Evolutionary conservation across 2,888 invertebrate species (phyloP).

Genomic region (Cinara cedri): DNA sequence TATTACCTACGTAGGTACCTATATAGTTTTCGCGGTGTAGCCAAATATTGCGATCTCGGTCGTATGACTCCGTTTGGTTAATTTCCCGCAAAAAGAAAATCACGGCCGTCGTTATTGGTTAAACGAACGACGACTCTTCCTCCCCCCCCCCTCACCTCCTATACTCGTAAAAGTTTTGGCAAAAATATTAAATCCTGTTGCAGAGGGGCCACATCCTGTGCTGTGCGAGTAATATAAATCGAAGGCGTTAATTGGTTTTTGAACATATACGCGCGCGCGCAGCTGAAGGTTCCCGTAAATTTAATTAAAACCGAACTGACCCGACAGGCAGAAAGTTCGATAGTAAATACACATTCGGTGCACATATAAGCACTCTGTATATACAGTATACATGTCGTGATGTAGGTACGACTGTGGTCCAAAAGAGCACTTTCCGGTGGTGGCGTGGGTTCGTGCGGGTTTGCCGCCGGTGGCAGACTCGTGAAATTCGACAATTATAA

Average conservation of each 20-base stretch:
- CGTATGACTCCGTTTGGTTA: background rate
- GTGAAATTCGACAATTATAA: conserved; percentile 15
- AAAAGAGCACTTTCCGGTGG: background rate
- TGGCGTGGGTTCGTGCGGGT: background rate
- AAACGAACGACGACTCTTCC: background rate
- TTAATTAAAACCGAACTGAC: conserved; percentile 43
- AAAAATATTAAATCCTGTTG: background rate
- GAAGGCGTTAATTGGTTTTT: conserved; percentile 33
- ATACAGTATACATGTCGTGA: background rate
- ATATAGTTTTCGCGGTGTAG: too few species aligned
- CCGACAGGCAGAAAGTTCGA: conserved; percentile 18
- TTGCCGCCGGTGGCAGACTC: background rate
- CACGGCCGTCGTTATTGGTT: background rate
- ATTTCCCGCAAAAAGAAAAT: background rate
- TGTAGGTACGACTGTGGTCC: background rate
- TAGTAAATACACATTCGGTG: conserved; percentile 11
- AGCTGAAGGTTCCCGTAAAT: conserved; percentile 40
- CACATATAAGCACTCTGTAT: background rate
- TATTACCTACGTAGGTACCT: too few species aligned
- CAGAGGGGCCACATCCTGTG: too few species aligned
- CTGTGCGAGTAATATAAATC: background rate
- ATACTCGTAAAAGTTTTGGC: background rate
- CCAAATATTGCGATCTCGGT: too few species aligned
- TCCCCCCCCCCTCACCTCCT: too few species aligned
- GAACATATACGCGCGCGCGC: conserved; percentile 11